phyloP scores from a whole-genome alignment of 2,888 invertebrate genomes.

The Rhyacophila evoluta region DNA sequence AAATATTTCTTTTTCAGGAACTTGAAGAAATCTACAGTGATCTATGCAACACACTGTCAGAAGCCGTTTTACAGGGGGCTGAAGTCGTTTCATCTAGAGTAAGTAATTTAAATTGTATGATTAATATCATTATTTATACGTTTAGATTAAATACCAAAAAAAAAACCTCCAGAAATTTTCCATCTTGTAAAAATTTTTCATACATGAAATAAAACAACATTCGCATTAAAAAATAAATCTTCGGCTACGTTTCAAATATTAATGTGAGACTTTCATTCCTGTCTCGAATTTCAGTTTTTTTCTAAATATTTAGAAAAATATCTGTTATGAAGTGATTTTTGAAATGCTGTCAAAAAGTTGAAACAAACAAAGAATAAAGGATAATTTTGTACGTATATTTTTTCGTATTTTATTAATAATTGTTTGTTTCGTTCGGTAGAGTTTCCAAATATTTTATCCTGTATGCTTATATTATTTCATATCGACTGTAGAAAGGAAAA shows the following conservation, averaged over 20 bases:
- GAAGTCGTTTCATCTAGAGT: constrained; percentile 87
- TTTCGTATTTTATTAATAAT: too few relatives aligned
- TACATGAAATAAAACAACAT: neutral
- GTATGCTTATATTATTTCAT: too few relatives aligned
- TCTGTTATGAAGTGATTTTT: too few relatives aligned
- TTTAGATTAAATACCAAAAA: neutral
- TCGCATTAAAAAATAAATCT: neutral
- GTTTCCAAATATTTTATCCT: too few relatives aligned
- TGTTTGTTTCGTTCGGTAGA: too few relatives aligned
- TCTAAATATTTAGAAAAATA: too few relatives aligned
- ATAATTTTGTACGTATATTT: too few relatives aligned
- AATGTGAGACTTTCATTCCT: neutral
- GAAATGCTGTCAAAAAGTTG: too few relatives aligned
- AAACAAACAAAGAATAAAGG: too few relatives aligned
- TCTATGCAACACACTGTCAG: constrained; percentile 87
- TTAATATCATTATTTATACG: constrained; percentile 13
- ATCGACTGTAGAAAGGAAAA: too few relatives aligned
- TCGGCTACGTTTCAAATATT: neutral
- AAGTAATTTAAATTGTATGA: constrained; percentile 60
- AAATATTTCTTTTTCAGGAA: constrained; percentile 78
- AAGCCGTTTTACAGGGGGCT: constrained; percentile 89
- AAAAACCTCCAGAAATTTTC: neutral
- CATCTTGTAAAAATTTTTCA: constrained; percentile 1
- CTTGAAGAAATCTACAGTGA: constrained; percentile 93
- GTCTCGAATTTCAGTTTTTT: neutral